Evolutionary conservation across 2,113 vertebrate species (phyloP).

Genomic region (Empidonax alnorum): DNA sequence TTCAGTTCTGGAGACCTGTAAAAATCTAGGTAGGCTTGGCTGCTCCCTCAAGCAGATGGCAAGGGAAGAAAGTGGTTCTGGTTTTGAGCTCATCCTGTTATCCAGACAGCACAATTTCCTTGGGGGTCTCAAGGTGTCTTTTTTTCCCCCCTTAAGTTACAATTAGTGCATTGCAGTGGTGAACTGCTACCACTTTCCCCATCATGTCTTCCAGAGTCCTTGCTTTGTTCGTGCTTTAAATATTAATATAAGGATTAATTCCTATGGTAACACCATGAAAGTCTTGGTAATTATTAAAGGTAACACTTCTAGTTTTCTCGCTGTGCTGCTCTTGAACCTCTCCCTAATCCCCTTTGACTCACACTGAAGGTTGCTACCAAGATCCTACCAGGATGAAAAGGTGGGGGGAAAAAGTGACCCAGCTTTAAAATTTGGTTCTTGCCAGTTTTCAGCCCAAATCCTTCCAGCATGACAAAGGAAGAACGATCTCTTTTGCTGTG

Average conservation of each 20-base stretch:
- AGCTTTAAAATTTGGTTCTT: conserved; percentile 15
- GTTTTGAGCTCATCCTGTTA: background rate
- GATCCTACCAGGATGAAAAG: background rate
- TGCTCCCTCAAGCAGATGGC: background rate
- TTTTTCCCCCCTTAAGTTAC: background rate
- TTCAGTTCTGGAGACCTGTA: background rate
- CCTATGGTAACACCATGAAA: conserved; percentile 19
- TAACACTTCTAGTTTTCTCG: background rate
- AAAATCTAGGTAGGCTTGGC: background rate
- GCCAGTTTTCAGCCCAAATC: conserved; percentile 1
- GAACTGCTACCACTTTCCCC: background rate
- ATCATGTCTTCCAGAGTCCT: background rate
- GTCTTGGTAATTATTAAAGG: conserved; percentile 24
- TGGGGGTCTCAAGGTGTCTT: background rate
- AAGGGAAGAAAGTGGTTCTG: background rate
- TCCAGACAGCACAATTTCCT: background rate
- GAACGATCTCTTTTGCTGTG: background rate
- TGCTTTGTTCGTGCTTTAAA: conserved; percentile 28
- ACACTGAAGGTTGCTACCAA: background rate
- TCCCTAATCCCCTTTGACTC: conserved; percentile 5
- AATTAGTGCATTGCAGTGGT: background rate
- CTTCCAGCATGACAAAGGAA: background rate
- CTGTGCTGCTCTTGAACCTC: background rate
- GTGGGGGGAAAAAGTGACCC: background rate
- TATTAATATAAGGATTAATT: conserved; percentile 56